phyloP scores from a whole-genome alignment of 2,797 vertebrate genomes.

The Microcaecilia unicolor region DNA sequence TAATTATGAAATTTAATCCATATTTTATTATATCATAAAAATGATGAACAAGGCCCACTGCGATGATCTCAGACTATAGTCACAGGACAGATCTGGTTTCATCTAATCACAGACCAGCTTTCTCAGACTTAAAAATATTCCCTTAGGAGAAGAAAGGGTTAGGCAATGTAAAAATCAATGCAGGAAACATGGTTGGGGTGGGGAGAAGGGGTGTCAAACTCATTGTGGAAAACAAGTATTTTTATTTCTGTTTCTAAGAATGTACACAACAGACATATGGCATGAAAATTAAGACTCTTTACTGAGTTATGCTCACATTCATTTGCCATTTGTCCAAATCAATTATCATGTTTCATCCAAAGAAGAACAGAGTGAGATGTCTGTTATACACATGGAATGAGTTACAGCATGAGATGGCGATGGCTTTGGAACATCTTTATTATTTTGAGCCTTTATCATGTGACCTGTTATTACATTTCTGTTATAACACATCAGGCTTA shows the following conservation, averaged over 20 bases:
- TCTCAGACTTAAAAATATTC: too few species aligned
- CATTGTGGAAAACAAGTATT: conserved; percentile 31
- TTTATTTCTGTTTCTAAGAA: conserved; percentile 20
- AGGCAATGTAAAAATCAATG: too few species aligned
- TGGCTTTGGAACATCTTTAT: conserved; percentile 17
- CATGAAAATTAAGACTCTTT: conserved; percentile 22
- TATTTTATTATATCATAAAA: too few species aligned
- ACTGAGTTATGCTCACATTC: conserved; percentile 26
- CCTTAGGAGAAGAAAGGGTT: too few species aligned
- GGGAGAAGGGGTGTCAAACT: too few species aligned
- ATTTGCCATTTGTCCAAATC: conserved; percentile 22
- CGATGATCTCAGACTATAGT: too few species aligned
- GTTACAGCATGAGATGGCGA: conserved; percentile 16
- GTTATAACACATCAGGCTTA: conserved; percentile 12
- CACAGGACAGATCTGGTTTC: too few species aligned
- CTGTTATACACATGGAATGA: conserved; percentile 22
- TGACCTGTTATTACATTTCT: conserved; percentile 12
- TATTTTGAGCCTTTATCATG: conserved; percentile 18
- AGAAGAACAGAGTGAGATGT: conserved; percentile 27
- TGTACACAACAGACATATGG: conserved; percentile 23
- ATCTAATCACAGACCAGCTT: too few species aligned
- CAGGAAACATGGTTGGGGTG: too few species aligned
- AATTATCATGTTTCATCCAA: conserved; percentile 31
- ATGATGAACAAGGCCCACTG: too few species aligned
- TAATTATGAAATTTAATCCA: too few species aligned